Base-by-base conservation (phyloP, 2,797 vertebrate species). In the Scarus forsteni region DNA sequence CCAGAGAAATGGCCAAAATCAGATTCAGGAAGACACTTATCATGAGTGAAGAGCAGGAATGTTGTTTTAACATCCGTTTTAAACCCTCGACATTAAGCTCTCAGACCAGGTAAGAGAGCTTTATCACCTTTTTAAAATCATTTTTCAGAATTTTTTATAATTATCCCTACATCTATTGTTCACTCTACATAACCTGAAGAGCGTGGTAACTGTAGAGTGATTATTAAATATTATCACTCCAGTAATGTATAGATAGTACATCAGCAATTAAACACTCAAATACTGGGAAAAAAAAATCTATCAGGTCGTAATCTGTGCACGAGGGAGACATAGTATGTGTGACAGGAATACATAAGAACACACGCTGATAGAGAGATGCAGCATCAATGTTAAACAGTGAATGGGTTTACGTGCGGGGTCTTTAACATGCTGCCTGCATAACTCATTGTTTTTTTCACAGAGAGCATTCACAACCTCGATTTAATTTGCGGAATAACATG, bases 191-290 rank as follows among this genome's bases (percentile, higher is more conserved):
- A 60, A 51, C 18, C n/a, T 36, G 44, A 12, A 53, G 44, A 52
- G 61, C 64, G 51, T 45, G 7, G 43, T 40, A 35, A 48, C 48
- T 70, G 67, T 14, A n/a, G 60, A 65, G 35, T 44, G 66, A 70
- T 77, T 51, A 79, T 73, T 18, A 56, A 34, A 76, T 54, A 74
- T 80, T 34, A 79, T 65, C 51, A 49, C 58, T 71, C 14, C 46
- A 80, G 50, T 73, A 68, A 77, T 76, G 70, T 52, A 42, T 7
- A 85, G 79, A 84, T 81, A 78, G 64, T 5, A 36, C 71, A 86
- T 83, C 70, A 80, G 78, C 74, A 85, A 79, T 79, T 80, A 83
- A 76, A 68, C 48, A 39, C 70, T 70, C 61, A 63, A 59, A 63
- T 65, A 54, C 27, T 51, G 35, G 64, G 48, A 53, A 66, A 66